Percentiles rank a stretch among this genome's conserved stretches.
Evolutionary conservation across 1,140 invertebrate genomes (phyloP).

Genomic region (Trachelipus rathkii): DNA sequence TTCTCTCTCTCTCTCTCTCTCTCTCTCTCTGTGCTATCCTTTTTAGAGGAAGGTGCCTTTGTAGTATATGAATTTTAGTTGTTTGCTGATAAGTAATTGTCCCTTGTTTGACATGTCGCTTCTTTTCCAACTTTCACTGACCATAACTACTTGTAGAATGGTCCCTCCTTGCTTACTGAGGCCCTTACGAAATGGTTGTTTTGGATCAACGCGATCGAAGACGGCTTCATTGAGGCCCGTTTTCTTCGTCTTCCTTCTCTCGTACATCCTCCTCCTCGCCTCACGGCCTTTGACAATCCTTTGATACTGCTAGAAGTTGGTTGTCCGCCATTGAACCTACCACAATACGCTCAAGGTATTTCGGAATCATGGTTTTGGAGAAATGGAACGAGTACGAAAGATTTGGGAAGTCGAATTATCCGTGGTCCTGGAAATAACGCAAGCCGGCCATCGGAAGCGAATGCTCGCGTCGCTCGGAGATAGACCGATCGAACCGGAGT

Average conservation of each 20-base stretch:
- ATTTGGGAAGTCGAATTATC: slow-evolving; percentile 94
- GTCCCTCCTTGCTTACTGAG: slow-evolving; percentile 74
- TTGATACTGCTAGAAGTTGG: slow-evolving; percentile 67
- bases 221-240: slow-evolving; percentile 59
- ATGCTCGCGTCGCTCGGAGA: slow-evolving; percentile 77
- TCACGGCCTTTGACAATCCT: slow-evolving; percentile 46
- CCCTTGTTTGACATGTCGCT: not conserved
- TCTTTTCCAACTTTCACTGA: not conserved
- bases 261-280: slow-evolving; percentile 47
- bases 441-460: slow-evolving; percentile 80
- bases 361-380: slow-evolving; percentile 83
- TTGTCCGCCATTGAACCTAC: slow-evolving; percentile 65
- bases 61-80: no score
- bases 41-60: no score
- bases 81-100: no score
- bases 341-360: slow-evolving; percentile 58
- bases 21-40: no score
- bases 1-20: no score
- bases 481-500: slow-evolving; percentile 39
- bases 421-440: slow-evolving; percentile 84
- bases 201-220: slow-evolving; percentile 67
- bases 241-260: slow-evolving; percentile 46
- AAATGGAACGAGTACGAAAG: slow-evolving; percentile 78
- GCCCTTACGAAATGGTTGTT: slow-evolving; percentile 80
- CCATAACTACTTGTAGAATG: slow-evolving; percentile 49